Base-by-base conservation (phyloP, 2,888 invertebrate genomes). In the Microctonus aethiopoides region DNA sequence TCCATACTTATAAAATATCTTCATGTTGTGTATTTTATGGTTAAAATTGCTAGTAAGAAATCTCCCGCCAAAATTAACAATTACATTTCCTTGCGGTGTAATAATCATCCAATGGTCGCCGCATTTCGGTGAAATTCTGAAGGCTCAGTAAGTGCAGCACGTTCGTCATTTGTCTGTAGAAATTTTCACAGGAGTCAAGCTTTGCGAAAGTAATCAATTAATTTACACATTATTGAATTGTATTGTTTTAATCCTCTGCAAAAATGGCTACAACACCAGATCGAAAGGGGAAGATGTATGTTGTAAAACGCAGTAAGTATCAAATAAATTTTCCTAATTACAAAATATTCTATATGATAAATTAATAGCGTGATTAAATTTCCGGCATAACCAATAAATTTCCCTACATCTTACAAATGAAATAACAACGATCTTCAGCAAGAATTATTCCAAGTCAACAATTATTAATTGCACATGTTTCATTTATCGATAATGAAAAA, bases 271-370 rank as follows among this genome's bases (percentile, higher is more conserved):
- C 46, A 46, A 46, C 46, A 46, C 46, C 46, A 29, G 62, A 62
- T 7, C 41, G 46, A 10, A 62, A 46, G 11, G 80, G 79, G 4
- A 87, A 87, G 74, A 86, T 88, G 84, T 89, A 83, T 79, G 89
- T 89, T 6, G 74, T 87, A 2, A 89, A 89, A 77, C 81, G 89
- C 79, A 87, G 88, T 88, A 82, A 80, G 78, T 78, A n/a, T n/a
- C n/a, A 36, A 34, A 13, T 56, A 16, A 41, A 26, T 63, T 24
- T 16, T 26, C 39, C 11, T 26, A 13, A 20, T 46, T n/a, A n/a
- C n/a, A 9, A 9, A 24, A 41, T 46, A 46, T 46, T 46, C 2
- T 46, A 6, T 16, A 16, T 56, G 26, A 26, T 22, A 24, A 26
- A 54, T 63, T 63, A 6, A 22, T 56, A 26, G 16, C 46, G 26